Evolutionary conservation across 2,113 vertebrate genomes (phyloP), one percentile per base, ranked within the genome.

Genomic region (Xenopus borealis): DNA sequence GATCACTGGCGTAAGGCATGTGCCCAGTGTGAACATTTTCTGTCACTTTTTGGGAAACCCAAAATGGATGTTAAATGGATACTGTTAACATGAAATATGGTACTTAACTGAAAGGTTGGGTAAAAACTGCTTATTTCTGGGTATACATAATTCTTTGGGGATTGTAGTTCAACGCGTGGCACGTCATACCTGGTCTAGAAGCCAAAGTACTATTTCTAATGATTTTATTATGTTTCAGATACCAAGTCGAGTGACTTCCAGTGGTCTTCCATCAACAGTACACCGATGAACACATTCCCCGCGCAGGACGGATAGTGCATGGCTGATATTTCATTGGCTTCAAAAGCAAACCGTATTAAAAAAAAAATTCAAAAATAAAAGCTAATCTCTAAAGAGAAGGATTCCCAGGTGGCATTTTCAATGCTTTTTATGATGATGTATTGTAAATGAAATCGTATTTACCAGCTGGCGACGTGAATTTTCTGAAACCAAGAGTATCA

Each of bases 221-320:
- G 30, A 6, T 86, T 87, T 90, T 87, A 90, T 89, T 85, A 86
- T 87, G 87, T 81, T 88, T 84, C 92, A 98, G 96, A 96, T 95
- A 88, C 91, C 94, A 83, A 94, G 94, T 86, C 89, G 90, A 86
- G 89, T 92, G 82, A 92, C 94, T 82, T 89, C 96, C 88, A 92
- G 95, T 81, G 95, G 93, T 88, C 93, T 94, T 83, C 94, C 94
- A 89, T 92, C 93, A 85, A 86, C 89, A 77, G 92, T 91, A 88
- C 92, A 94, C 87, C 92, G 92, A 86, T 95, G 94, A 95, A 88
- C 89, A 85, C 78, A 79, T 84, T 82, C 85, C 85, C 88, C 84
- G 63, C 80, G 90, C 88, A 93, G 89, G 91, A 91, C 89, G 92
- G 87, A 86, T 91, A 88, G 90, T 90, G 87, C 92, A 92, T 91